Evolutionary conservation across 2,113 vertebrate genomes (phyloP), one percentile per base, ranked within the genome.

Genomic region (Romanogobio albipinnatus): DNA sequence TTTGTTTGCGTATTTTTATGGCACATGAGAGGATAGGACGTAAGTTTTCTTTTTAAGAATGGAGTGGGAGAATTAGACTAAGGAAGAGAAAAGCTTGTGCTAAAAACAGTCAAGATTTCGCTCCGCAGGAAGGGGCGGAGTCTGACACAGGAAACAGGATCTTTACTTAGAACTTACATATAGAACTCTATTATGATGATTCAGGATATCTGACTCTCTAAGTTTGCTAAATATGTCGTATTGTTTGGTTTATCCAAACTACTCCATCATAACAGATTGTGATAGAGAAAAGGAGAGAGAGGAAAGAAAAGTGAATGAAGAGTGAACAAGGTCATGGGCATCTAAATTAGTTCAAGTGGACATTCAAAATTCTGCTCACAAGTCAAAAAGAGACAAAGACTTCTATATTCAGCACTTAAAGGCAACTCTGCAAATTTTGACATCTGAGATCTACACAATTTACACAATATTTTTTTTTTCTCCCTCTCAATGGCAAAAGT

Each of bases 201-300:
- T 85, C 84, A 85, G 84, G 78, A 81, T 58, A 73, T 85, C 84
- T 78, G 75, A 58, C 74, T 62, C 36, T 61, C 49, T 85, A 61
- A 13, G 24, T 79, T 71, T 75, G 58, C 43, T 76, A 76, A 76
- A 76, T 64, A 39, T 53, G 56, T 64, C 33, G 47, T 76, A 84
- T 74, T 84, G 71, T 84, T 75, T 8, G 17, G 5, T 47, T 74
- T 61, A 47, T 17, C 22, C 51, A 14, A 47, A 80, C 76, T 73
- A 47, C 51, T 73, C 62, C 9, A 64, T 81, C 78, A 81, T 66
- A 73, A 47, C 14, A 51, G n/a, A 58, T 22, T 77, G 43, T 75
- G 39, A 62, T 33, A 43, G 19, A 24, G 73, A 75, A 33, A 75
- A 68, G 22, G 75, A 71, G 19, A 15, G 33, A 47, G 29, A 61